Evolutionary conservation across 2,113 vertebrate species (phyloP).

Genomic region (Hemichromis elongatus): DNA sequence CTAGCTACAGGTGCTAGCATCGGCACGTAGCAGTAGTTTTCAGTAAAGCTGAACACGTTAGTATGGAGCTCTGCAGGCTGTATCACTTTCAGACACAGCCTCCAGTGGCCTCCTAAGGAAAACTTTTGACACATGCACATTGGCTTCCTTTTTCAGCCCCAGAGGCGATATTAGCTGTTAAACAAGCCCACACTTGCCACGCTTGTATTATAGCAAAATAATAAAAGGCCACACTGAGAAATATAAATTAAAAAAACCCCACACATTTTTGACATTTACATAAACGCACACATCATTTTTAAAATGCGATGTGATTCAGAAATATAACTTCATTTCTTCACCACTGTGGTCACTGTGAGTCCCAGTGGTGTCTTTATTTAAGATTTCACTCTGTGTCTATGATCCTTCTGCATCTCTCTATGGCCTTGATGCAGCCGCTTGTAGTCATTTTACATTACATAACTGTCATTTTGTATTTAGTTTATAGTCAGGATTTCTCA

Average conservation of each 20-base stretch:
- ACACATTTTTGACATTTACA: neutral
- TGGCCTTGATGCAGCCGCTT: neutral
- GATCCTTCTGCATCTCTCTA: neutral
- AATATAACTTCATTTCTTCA: neutral
- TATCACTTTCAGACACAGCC: neutral
- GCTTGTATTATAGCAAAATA: neutral
- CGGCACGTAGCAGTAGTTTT: neutral
- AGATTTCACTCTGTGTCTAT: neutral
- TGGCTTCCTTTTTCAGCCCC: neutral
- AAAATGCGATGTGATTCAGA: neutral
- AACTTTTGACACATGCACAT: neutral
- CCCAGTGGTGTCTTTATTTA: neutral
- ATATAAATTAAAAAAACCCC: rapidly evolving
- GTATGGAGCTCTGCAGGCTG: neutral
- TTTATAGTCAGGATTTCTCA: neutral
- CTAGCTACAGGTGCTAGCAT: neutral
- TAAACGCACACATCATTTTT: neutral
- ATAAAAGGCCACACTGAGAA: neutral
- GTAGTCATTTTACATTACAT: neutral
- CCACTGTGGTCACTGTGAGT: neutral
- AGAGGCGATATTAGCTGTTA: neutral
- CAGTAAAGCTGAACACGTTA: neutral
- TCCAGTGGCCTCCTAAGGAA: neutral
- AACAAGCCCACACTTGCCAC: neutral
- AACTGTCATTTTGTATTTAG: neutral